Evolutionary conservation across 2,888 invertebrate genomes (phyloP).

Genomic region (Metopia argyrocephala): DNA sequence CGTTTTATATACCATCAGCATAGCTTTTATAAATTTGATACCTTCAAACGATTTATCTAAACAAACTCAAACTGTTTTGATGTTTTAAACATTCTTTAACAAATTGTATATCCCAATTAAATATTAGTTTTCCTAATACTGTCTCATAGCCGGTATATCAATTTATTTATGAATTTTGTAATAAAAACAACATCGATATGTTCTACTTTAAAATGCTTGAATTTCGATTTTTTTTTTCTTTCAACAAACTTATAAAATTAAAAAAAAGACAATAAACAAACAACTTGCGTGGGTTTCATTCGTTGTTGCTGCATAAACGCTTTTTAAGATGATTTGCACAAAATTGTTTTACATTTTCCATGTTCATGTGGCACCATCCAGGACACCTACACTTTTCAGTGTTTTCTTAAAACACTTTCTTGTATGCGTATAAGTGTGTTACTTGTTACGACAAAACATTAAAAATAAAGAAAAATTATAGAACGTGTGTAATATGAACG

Average conservation of each 20-base stretch:
- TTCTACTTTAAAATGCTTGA: constrained; percentile 36
- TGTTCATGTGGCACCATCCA: neutral
- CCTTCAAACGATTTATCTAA: too few species aligned
- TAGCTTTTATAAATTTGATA: too few species aligned
- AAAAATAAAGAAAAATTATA: constrained; percentile 40
- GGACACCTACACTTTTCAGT: constrained; percentile 50
- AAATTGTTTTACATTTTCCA: neutral
- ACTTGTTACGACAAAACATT: constrained; percentile 28
- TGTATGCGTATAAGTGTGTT: neutral
- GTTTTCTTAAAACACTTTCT: neutral
- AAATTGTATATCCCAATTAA: too few species aligned
- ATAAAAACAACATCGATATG: constrained; percentile 42
- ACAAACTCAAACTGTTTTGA: too few species aligned
- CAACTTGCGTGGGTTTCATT: constrained; percentile 37
- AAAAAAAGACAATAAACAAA: too few species aligned
- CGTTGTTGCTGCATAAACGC: constrained; percentile 9
- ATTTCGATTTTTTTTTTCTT: neutral
- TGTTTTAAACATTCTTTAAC: too few species aligned
- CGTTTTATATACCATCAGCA: too few species aligned
- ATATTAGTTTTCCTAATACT: neutral
- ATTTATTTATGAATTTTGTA: constrained; percentile 43
- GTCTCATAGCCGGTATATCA: neutral
- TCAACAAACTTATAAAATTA: neutral
- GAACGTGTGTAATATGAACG: constrained; percentile 11
- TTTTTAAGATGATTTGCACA: constrained; percentile 49